phyloP scores from a whole-genome alignment of 2,888 invertebrate species.

The Thereva unica region DNA sequence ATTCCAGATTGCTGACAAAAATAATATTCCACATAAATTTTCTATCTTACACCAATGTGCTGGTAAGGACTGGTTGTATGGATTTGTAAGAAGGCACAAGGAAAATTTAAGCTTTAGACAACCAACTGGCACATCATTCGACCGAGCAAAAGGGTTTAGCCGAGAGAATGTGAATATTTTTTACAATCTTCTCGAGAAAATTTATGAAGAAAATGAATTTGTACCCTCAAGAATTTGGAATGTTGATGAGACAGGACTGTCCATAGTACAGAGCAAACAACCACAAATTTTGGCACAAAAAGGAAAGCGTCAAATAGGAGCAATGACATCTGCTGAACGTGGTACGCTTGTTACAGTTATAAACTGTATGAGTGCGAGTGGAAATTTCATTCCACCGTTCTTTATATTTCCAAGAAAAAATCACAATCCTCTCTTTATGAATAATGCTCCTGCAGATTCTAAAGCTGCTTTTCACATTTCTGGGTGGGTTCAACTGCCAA shows the following conservation, averaged over 20 bases:
- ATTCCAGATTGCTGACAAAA: neutral
- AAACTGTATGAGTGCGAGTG: conserved; percentile 9
- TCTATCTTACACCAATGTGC: conserved; percentile 26
- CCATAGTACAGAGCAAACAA: neutral
- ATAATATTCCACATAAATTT: conserved; percentile 17
- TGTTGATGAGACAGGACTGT: neutral
- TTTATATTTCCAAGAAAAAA: conserved; percentile 21
- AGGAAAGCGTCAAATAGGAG: neutral
- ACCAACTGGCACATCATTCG: neutral
- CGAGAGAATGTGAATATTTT: neutral
- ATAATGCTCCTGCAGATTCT: conserved; percentile 31
- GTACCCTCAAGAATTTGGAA: neutral
- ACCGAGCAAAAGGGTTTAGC: neutral
- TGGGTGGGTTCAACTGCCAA: conserved; percentile 5
- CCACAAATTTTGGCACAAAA: neutral
- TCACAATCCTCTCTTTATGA: conserved; percentile 25
- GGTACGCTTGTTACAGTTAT: conserved; percentile 10
- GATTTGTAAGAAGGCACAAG: conserved; percentile 14
- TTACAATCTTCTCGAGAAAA: neutral
- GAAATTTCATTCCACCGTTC: conserved; percentile 25
- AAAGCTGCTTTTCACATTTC: conserved; percentile 20
- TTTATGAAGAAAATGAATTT: neutral
- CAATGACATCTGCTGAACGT: conserved; percentile 3
- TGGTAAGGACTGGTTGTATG: conserved; percentile 23
- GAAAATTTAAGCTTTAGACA: neutral